Base-by-base conservation (phyloP, 1,140 invertebrate genomes). In the Venustaconcha ellipsiformis region DNA sequence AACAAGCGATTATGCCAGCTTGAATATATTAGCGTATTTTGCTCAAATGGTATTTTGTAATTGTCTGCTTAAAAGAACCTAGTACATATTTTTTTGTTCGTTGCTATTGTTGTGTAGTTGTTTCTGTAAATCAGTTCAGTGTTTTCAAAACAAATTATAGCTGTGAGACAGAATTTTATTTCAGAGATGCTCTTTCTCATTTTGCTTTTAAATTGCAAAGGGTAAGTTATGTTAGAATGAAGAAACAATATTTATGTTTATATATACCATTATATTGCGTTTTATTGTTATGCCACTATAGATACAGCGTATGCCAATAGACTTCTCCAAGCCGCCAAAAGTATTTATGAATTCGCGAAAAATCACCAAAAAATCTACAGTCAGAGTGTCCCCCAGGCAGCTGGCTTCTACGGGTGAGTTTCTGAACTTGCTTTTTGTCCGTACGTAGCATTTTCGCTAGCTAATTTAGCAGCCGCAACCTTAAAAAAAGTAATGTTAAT, bases 321-420 rank as follows among this genome's bases (percentile, higher is more conserved):
- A 58, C 89, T 92, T 37, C 82, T 93, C 0, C 79, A 79, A 11
- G 92, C 93, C 80, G 92, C 93, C 0, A 89, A 88, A 55, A 88
- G 92, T 72, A 86, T 94, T n/a, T 94, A 92, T 83, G 85, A 90
- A 30, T 93, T 94, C 76, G 93, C 92, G 0, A 91, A 91, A 18
- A 84, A 83, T 17, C 90, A 92, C 80, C 84, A 92, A 57, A 93
- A 92, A 0, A 88, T 92, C 14, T 93, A 93, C 82, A 91, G 74
- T 62, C 57, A 78, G 23, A 75, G 72, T 57, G 74, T 82, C 15
- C 72, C 72, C 12, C 63, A 78, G 4, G 82, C 82, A 13, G 56
- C 60, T 0, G 30, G 69, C 5, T 79, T 72, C 59, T 83, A 83
- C 72, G 67, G 69, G 82, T 83, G 77, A 65, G 73, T 17, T 37